Percentiles rank a stretch among this genome's conserved stretches.
phyloP scores from a whole-genome alignment of 2,113 vertebrate species.

The Cyprinodon tularosa region DNA sequence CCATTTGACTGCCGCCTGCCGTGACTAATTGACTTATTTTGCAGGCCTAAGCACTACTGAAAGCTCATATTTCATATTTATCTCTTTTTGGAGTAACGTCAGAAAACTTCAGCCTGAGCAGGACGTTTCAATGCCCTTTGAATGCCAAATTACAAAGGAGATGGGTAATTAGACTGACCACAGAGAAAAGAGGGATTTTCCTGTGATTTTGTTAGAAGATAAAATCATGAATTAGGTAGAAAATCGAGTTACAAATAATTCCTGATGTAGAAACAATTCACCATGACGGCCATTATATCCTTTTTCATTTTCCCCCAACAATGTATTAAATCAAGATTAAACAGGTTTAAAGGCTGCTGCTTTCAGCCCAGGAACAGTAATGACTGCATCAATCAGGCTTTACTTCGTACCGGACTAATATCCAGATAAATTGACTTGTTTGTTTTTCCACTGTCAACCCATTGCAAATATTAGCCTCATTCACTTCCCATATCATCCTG shows the following conservation, averaged over 20 bases:
- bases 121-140: constrained; percentile 25
- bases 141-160: constrained; percentile 13
- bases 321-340: constrained; percentile 67
- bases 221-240: not conserved
- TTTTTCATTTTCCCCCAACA: constrained; percentile 29
- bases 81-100: constrained; percentile 65
- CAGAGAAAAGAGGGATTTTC: not conserved
- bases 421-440: constrained; percentile 60
- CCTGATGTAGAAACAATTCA: not conserved
- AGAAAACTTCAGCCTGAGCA: constrained; percentile 52
- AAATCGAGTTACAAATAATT: not conserved
- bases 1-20: constrained; percentile 75
- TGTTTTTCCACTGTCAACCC: constrained; percentile 54
- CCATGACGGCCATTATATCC: not conserved
- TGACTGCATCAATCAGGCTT: constrained; percentile 69
- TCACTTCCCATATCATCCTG: constrained; percentile 17
- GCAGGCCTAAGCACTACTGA: constrained; percentile 74
- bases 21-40: constrained; percentile 80
- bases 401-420: constrained; percentile 46
- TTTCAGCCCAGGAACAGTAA: constrained; percentile 50
- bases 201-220: constrained; percentile 1
- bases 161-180: constrained; percentile 14
- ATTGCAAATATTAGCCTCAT: constrained; percentile 26
- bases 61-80: constrained; percentile 77
- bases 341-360: constrained; percentile 32